Conservation (phyloP, 2,113 vertebrate genomes). For the Xenus cinereus region DNA sequence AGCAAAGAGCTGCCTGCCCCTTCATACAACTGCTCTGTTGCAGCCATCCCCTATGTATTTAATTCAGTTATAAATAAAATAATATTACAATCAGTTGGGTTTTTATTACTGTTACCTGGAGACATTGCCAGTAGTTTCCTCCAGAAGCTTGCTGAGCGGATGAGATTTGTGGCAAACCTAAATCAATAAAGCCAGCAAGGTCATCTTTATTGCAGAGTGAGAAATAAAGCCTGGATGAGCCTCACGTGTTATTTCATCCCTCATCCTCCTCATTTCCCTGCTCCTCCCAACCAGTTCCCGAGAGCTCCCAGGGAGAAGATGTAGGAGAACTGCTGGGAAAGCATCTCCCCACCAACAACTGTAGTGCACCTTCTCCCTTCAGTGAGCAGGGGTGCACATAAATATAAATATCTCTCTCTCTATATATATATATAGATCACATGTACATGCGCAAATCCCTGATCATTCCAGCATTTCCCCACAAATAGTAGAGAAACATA, state of each 20-base stretch:
- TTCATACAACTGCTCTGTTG: neutral
- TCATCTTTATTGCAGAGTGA: neutral
- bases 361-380: neutral
- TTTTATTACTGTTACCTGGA: conserved; percentile 8
- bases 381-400: neutral
- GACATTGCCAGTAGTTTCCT: neutral
- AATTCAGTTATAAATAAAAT: neutral
- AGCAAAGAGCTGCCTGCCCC: neutral
- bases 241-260: accelerated
- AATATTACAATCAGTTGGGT: neutral
- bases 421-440: too few species aligned
- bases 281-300: neutral
- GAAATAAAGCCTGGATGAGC: neutral
- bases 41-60: neutral
- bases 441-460: neutral
- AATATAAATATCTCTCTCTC: accelerated
- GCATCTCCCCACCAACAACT: neutral
- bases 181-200: neutral
- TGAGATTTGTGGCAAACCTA: neutral
- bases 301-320: neutral
- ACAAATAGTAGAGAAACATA: neutral
- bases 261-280: neutral
- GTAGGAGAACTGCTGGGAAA: neutral
- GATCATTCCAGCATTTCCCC: neutral
- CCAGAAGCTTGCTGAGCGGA: neutral